Conservation (phyloP, 2,888 invertebrate species). For the Malthinus seriepunctatus region DNA sequence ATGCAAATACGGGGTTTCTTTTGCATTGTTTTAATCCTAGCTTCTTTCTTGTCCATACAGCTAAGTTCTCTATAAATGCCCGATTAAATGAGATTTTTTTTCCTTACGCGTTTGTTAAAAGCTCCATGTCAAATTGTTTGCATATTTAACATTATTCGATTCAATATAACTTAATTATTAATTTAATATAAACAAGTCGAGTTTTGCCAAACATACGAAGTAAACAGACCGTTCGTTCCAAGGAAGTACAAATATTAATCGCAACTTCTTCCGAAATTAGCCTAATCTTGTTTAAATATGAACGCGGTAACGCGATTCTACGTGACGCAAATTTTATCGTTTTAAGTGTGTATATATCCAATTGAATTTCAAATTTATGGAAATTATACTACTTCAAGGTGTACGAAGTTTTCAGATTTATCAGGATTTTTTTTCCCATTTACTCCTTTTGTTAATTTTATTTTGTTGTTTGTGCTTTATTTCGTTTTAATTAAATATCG, state of each 20-base stretch:
- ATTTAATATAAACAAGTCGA: conserved; percentile 12
- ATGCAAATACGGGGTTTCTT: conserved; percentile 49
- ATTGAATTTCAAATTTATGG: conserved; percentile 44
- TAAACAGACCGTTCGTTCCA: conserved; percentile 12
- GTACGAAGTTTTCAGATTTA: conserved; percentile 24
- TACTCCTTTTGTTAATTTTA: conserved; percentile 27
- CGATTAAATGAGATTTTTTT: conserved; percentile 27
- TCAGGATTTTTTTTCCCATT: conserved; percentile 23
- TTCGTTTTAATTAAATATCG: conserved; percentile 8
- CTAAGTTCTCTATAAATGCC: conserved; percentile 27
- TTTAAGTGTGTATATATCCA: conserved; percentile 42
- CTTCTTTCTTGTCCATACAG: conserved; percentile 37
- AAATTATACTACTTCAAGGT: conserved; percentile 38
- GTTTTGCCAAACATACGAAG: conserved; percentile 6
- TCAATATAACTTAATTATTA: neutral
- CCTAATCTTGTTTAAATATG: conserved; percentile 43
- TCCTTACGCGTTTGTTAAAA: conserved; percentile 22
- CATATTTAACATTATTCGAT: too few species aligned
- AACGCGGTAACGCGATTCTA: conserved; percentile 40
- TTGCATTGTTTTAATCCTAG: conserved; percentile 49
- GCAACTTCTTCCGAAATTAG: conserved; percentile 39
- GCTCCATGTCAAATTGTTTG: conserved; percentile 11
- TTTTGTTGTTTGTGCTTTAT: conserved; percentile 14
- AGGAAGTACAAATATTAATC: conserved; percentile 36
- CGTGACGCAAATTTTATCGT: conserved; percentile 43